Percentiles rank a stretch among this genome's conserved stretches.
phyloP scores from a whole-genome alignment of 2,888 invertebrate genomes.

The Meliscaeva auricollis region DNA sequence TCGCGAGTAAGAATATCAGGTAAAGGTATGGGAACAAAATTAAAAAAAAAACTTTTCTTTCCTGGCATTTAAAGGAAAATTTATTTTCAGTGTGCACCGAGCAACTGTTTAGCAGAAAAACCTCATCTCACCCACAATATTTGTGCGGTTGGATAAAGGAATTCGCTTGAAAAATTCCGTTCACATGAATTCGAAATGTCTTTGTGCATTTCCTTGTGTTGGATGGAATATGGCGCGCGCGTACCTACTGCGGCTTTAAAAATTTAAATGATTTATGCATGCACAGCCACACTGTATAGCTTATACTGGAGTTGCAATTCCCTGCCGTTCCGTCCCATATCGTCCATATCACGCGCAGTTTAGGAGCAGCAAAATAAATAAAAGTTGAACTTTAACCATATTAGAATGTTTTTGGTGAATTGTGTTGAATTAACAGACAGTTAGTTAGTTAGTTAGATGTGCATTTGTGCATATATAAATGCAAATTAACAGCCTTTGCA shows the following conservation, averaged over 20 bases:
- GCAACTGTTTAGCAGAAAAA: neutral
- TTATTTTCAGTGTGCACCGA: neutral
- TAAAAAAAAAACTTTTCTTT: too few species aligned
- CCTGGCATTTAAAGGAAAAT: too few species aligned
- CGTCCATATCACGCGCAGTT: neutral
- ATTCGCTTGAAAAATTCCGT: conserved; percentile 43
- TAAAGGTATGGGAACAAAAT: too few species aligned
- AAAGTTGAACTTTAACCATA: conserved; percentile 38
- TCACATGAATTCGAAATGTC: conserved; percentile 33
- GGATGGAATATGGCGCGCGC: conserved; percentile 3
- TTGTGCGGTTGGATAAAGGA: conserved; percentile 16
- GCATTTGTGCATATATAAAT: conserved; percentile 18
- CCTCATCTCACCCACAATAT: conserved; percentile 44
- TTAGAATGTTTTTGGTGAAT: conserved; percentile 51
- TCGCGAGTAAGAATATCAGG: too few species aligned
- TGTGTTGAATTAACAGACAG: conserved; percentile 42
- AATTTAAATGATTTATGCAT: conserved; percentile 54
- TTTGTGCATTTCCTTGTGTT: conserved; percentile 31
- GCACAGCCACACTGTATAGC: neutral
- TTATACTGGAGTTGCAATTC: too few species aligned
- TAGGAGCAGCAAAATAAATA: conserved; percentile 1
- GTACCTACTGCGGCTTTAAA: conserved; percentile 19
- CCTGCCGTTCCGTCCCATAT: neutral
- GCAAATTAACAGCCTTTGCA: conserved; percentile 67
- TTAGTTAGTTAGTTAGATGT: conserved; percentile 22